Conservation (phyloP, 1,140 invertebrate species). For the Caenorhabditis inopinata region DNA sequence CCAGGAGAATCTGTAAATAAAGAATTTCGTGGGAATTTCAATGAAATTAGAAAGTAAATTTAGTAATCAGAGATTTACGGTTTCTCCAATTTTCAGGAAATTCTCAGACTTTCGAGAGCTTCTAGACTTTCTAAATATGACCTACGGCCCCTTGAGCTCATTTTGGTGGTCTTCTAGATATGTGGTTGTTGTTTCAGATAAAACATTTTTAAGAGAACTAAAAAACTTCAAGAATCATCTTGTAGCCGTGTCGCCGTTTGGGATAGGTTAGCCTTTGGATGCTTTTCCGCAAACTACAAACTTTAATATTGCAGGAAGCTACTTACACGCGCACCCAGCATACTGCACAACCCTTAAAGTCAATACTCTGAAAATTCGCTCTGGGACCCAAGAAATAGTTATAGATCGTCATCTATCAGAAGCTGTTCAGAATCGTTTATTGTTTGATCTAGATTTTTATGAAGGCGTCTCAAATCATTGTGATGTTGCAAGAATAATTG, state of each 20-base stretch:
- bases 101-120: slow-evolving; percentile 23
- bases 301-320: not conserved
- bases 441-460: not conserved
- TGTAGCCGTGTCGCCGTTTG: not conserved
- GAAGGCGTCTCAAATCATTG: not conserved
- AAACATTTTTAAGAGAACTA: not conserved
- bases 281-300: not conserved
- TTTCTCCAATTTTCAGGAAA: not conserved
- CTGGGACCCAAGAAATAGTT: not conserved
- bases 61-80: not conserved
- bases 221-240: not conserved
- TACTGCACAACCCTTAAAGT: not conserved
- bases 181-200: not conserved
- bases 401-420: not conserved
- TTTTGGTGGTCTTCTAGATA: slow-evolving; percentile 40
- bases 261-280: not conserved
- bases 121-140: not conserved
- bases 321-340: not conserved
- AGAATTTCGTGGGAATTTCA: not conserved
- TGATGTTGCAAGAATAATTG: not conserved
- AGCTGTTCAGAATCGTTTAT: not conserved
- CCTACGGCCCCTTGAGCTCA: slow-evolving; percentile 30
- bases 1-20: not conserved
- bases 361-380: not conserved
- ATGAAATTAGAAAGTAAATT: slow-evolving; percentile 24